Percentiles rank a stretch among this genome's conserved stretches.
These are phyloP conservation scores for Pocota personata DNA, from an alignment of 2,888 invertebrate species.

Conservation along the genomic window DNA sequence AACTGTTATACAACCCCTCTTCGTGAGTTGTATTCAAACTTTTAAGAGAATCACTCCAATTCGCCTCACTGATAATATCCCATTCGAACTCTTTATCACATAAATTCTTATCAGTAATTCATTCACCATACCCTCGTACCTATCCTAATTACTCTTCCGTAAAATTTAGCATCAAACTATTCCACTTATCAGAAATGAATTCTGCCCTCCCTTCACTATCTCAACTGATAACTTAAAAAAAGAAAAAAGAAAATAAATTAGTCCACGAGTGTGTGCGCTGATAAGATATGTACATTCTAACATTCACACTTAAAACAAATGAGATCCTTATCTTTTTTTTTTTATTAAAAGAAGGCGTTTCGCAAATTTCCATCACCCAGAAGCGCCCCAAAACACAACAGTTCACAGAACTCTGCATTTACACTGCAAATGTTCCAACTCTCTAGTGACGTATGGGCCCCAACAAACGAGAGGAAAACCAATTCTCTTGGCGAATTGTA, in stretches of 20 bases:
- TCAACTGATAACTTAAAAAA: neutral
- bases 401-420: constrained; percentile 40
- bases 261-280: neutral
- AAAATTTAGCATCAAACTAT: neutral
- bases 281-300: neutral
- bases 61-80: constrained; percentile 26
- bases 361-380: constrained; percentile 1
- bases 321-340: neutral
- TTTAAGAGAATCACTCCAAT: constrained; percentile 3
- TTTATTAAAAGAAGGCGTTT: neutral
- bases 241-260: neutral
- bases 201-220: neutral
- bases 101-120: constrained; percentile 35
- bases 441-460: neutral
- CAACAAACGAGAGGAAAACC: constrained; percentile 39
- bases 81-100: neutral
- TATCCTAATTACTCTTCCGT: neutral
- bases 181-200: neutral
- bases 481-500: neutral
- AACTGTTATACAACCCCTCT: constrained; percentile 45
- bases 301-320: neutral
- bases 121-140: neutral
- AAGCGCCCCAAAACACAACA: neutral
- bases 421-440: constrained; percentile 4
- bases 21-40: neutral